Base-by-base conservation (phyloP, 2,888 invertebrate species). In the Philereme transversata region DNA sequence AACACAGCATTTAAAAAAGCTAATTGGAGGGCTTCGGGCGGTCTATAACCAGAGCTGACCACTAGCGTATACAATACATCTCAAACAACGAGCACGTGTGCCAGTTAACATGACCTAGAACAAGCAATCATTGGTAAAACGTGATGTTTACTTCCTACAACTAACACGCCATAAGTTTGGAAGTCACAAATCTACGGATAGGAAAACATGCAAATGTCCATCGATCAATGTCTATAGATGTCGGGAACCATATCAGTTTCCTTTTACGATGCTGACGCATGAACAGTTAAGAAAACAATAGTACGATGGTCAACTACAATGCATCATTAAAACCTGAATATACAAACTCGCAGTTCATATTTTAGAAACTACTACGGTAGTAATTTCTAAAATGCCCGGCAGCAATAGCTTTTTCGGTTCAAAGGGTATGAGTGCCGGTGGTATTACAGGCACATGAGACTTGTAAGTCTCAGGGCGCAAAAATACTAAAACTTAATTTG, bases 171-270 rank as follows among this genome's bases (percentile, higher is more conserved):
- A 51, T 55, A 54, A 40, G 50, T 9, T 36, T 51, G 22, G 49
- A 49, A 5, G 10, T 4, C 4, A 51, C 34, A 50, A 47, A 54
- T 33, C 5, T 35, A 40, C 35, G 10, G 9, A 38, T 47, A 56
- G 57, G 46, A 60, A 61, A 48, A 55, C 74, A 78, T 75, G 73
- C 64, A 75, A 77, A 79, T 77, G 65, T 57, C 68, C 66, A 81
- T 77, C 78, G 72, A 83, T 80, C 79, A 79, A 75, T 70, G 80
- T 78, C 79, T 74, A 68, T 78, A 75, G 44, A 51, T 51, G 45
- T 54, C 46, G 77, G 75, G 70, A 70, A 73, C 74, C 65, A 78
- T 78, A 77, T 84, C 81, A 43, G 53, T 81, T 84, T 87, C 85
- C 83, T 79, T 72, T 70, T 58, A 10, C 52, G 22, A 22, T 52